Percentiles rank a stretch among this genome's conserved stretches.
phyloP scores from a whole-genome alignment of 2,888 invertebrate species.

The Drosophila limbata region DNA sequence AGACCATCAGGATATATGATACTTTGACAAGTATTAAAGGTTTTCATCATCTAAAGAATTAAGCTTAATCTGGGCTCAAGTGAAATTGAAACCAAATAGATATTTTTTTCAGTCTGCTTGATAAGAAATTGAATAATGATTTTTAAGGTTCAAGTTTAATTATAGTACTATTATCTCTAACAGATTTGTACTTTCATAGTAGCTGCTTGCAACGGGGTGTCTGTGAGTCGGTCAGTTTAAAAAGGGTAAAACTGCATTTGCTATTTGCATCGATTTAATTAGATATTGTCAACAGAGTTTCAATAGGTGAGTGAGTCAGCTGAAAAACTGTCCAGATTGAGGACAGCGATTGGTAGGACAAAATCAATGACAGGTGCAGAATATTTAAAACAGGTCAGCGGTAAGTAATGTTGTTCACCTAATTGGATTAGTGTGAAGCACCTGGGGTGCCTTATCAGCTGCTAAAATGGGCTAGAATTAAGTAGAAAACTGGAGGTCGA shows the following conservation, averaged over 20 bases:
- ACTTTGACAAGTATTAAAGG: not conserved
- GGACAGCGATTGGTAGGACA: slow-evolving; percentile 20
- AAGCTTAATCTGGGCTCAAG: not conserved
- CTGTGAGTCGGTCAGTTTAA: not conserved
- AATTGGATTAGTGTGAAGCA: slow-evolving; percentile 2
- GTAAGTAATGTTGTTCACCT: not conserved
- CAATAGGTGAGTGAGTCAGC: slow-evolving; percentile 7
- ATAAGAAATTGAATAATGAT: too few species aligned
- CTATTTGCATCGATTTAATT: slow-evolving; percentile 68
- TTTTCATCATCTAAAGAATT: not conserved
- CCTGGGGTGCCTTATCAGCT: not conserved
- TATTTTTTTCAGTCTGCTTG: not conserved
- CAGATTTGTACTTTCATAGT: too few species aligned
- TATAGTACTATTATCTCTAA: too few species aligned
- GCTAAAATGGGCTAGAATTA: not conserved
- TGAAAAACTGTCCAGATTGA: slow-evolving; percentile 36
- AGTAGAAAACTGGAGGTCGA: not conserved
- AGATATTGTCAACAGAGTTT: slow-evolving; percentile 42
- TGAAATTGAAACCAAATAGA: not conserved
- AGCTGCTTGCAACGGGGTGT: not conserved
- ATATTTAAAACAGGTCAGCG: slow-evolving; percentile 7
- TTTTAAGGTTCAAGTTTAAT: too few species aligned
- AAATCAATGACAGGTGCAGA: not conserved
- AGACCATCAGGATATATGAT: not conserved
- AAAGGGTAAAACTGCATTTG: not conserved